Base-by-base conservation (phyloP, 2,113 vertebrate genomes). In the Phylloscopus trochiloides region DNA sequence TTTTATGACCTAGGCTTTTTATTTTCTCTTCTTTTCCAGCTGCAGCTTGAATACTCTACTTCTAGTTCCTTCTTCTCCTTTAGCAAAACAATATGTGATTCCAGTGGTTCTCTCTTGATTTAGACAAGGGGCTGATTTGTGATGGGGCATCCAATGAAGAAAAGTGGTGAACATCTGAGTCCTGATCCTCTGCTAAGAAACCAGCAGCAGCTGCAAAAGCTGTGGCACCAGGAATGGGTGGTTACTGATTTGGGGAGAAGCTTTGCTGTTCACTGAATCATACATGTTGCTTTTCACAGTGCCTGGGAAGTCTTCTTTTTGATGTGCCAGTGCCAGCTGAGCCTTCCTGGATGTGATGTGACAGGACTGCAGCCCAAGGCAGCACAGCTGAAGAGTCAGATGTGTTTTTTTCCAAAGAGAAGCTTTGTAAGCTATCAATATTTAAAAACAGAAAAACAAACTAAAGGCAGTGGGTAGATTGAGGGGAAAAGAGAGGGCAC, bases 381-480 rank as follows among this genome's bases (percentile, higher is more conserved):
- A 71, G 72, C 90, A 52, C 68, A 90, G 51, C 76, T 92, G 66
- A 86, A 77, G 54, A 94, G 48, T 68, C 73, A 92, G 82, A 80
- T 73, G 63, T 68, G 17, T 34, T 48, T 91, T 91, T 91, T 88
- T 50, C 70, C 84, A 82, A 14, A 14, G 32, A 86, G 72, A 78
- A 87, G n/a, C 86, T 86, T 92, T 94, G 57, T 94, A 91, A 80
- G 83, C 47, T 43, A 91, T 88, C 74, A 81, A 15, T 95, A 91
- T 84, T 84, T 95, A 73, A 92, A 94, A 92, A 48, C 20, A 92
- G 81, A 90, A 40, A 92, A 93, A 77, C 74, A 89, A 89, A 90
- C 85, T 88, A 34, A 77, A 88, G 90, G 43, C 77, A 92, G 40
- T 62, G 7, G 6, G 29, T 68, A 92, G 92, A 90, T 54, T 73